Evolutionary conservation across 2,113 vertebrate species (phyloP).

Genomic region (Stigmatopora nigra): DNA sequence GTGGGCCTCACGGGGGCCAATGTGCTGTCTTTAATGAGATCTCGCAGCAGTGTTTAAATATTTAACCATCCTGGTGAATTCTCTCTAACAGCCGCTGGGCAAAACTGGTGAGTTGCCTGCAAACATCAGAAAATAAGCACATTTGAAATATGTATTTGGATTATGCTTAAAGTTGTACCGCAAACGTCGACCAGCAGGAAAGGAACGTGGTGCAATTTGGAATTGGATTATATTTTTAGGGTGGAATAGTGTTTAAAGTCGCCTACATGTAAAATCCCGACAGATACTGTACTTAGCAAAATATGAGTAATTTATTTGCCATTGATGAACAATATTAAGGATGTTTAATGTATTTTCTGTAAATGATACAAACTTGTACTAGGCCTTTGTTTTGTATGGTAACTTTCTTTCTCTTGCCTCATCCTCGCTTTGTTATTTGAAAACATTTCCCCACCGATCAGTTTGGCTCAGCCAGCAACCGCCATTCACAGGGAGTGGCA

Average conservation of each 20-base stretch:
- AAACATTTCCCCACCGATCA: constrained; percentile 48
- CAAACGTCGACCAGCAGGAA: not conserved
- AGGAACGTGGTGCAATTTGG: not conserved
- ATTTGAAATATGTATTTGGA: constrained; percentile 48
- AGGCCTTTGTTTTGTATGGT: constrained; percentile 53
- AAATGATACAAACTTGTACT: constrained; percentile 47
- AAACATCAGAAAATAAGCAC: constrained; percentile 57
- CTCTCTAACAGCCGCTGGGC: constrained; percentile 63
- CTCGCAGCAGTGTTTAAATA: constrained; percentile 74
- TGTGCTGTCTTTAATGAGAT: constrained; percentile 73
- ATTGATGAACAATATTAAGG: too few species aligned
- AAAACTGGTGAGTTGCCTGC: constrained; percentile 50
- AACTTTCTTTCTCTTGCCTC: constrained; percentile 19
- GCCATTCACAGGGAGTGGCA: constrained; percentile 36
- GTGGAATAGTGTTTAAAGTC: not conserved
- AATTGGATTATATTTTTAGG: not conserved
- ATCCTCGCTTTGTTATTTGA: constrained; percentile 30
- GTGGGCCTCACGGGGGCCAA: constrained; percentile 55
- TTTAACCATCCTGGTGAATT: constrained; percentile 71
- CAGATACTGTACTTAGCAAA: not conserved
- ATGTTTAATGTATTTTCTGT: too few species aligned
- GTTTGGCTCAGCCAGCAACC: constrained; percentile 46
- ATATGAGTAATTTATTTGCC: not conserved
- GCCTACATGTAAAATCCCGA: not conserved
- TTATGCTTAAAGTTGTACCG: not conserved